Percentiles rank a stretch among this genome's conserved stretches.
These are phyloP conservation scores for Aproaerema taeniolella DNA, from an alignment of 2,888 invertebrate species.

Conservation along the genomic window DNA sequence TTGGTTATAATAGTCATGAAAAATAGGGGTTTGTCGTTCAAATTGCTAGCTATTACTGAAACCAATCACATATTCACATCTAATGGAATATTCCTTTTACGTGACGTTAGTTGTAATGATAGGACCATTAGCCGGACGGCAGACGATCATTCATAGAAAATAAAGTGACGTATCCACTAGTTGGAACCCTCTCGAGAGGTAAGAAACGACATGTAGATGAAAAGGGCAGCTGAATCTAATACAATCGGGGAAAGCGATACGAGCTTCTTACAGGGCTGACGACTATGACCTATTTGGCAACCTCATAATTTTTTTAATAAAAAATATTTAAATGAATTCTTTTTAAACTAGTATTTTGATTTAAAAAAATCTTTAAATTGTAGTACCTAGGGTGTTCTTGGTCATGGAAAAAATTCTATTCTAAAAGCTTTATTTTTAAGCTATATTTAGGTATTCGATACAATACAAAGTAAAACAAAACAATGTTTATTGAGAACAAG, in stretches of 20 bases:
- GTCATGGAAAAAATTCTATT: too few species aligned
- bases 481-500: not conserved
- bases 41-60: too few species aligned
- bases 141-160: slow-evolving; percentile 27
- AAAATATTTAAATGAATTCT: too few species aligned
- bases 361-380: too few species aligned
- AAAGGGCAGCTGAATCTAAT: slow-evolving; percentile 77
- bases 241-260: slow-evolving; percentile 75
- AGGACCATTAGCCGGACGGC: slow-evolving; percentile 4
- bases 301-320: too few species aligned
- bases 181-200: slow-evolving; percentile 50
- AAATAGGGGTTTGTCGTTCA: too few species aligned
- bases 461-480: not conserved
- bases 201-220: slow-evolving; percentile 73
- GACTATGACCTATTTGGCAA: too few species aligned
- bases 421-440: too few species aligned
- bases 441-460: too few species aligned
- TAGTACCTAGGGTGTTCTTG: too few species aligned
- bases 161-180: slow-evolving; percentile 44
- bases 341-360: too few species aligned
- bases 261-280: slow-evolving; percentile 57
- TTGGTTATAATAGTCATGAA: too few species aligned
- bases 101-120: slow-evolving; percentile 9
- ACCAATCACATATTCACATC: slow-evolving; percentile 15
- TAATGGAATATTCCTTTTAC: slow-evolving; percentile 11